Percentiles rank a stretch among this genome's conserved stretches.
phyloP scores from a whole-genome alignment of 92 coral and sea anemone species.

The Umimayanthus chanpuru region DNA sequence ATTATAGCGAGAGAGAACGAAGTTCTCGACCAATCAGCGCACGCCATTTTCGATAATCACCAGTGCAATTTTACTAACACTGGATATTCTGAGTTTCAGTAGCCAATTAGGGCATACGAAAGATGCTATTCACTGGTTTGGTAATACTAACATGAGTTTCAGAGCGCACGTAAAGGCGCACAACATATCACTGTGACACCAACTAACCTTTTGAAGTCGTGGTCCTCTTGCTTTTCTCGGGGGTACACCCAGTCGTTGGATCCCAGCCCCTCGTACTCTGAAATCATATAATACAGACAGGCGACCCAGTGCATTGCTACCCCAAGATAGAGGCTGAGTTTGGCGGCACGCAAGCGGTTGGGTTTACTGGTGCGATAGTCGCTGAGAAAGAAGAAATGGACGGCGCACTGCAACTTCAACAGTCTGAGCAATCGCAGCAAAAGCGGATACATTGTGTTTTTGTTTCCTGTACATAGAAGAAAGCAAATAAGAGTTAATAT shows the following conservation, averaged over 20 bases:
- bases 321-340: constrained; percentile 87
- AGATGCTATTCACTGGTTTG: too few relatives aligned
- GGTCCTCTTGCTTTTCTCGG: constrained; percentile 60
- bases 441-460: constrained; percentile 23
- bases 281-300: constrained; percentile 88
- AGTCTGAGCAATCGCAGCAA: constrained; percentile 78
- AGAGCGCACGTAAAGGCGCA: neutral
- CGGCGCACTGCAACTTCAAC: constrained; percentile 82
- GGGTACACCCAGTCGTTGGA: constrained; percentile 92
- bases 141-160: too few relatives aligned
- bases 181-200: neutral
- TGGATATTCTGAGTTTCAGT: neutral
- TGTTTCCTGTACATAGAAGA: constrained; percentile 15
- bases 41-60: too few relatives aligned
- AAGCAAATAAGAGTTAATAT: constrained; percentile 29
- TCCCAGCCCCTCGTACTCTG: constrained; percentile 96
- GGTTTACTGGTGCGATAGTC: constrained; percentile 95
- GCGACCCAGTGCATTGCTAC: constrained; percentile 97
- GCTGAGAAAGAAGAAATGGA: constrained; percentile 80
- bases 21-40: too few relatives aligned
- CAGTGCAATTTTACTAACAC: too few relatives aligned
- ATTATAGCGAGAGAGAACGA: too few relatives aligned
- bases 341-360: constrained; percentile 86
- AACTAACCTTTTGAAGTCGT: constrained; percentile 71
- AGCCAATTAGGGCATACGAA: neutral